Percentiles rank a stretch among this genome's conserved stretches.
These are phyloP conservation scores for Andrena bicolor DNA, from an alignment of 2,888 invertebrate genomes.

Conservation along the genomic window DNA sequence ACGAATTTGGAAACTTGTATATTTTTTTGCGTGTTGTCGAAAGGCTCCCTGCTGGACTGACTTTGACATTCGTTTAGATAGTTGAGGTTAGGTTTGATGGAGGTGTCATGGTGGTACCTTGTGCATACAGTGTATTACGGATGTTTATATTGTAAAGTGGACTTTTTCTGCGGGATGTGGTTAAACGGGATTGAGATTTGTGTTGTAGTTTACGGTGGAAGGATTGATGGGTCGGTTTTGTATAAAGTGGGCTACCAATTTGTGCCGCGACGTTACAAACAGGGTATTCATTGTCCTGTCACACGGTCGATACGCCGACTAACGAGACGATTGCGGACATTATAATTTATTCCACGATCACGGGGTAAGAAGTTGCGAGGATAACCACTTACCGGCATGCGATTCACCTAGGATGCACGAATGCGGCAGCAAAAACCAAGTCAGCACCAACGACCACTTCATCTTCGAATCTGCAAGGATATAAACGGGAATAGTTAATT, in stretches of 20 bases:
- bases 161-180: neutral
- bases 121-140: neutral
- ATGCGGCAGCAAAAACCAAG: constrained; percentile 78
- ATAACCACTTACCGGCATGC: constrained; percentile 76
- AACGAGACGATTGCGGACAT: constrained; percentile 49
- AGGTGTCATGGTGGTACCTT: neutral
- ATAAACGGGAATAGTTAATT: constrained; percentile 6
- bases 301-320: constrained; percentile 39
- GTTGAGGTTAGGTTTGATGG: neutral
- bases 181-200: neutral
- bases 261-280: neutral
- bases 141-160: neutral
- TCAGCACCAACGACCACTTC: constrained; percentile 81
- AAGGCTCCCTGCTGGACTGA: neutral
- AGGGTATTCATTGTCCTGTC: constrained; percentile 43
- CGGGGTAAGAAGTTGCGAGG: constrained; percentile 33
- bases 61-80: neutral
- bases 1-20: neutral
- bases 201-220: neutral
- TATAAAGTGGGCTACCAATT: neutral
- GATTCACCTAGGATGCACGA: constrained; percentile 79
- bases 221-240: neutral
- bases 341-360: constrained; percentile 49
- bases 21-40: neutral
- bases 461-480: constrained; percentile 76